Base-by-base conservation (phyloP, 2,797 vertebrate genomes). In the Semaprochilodus insignis region DNA sequence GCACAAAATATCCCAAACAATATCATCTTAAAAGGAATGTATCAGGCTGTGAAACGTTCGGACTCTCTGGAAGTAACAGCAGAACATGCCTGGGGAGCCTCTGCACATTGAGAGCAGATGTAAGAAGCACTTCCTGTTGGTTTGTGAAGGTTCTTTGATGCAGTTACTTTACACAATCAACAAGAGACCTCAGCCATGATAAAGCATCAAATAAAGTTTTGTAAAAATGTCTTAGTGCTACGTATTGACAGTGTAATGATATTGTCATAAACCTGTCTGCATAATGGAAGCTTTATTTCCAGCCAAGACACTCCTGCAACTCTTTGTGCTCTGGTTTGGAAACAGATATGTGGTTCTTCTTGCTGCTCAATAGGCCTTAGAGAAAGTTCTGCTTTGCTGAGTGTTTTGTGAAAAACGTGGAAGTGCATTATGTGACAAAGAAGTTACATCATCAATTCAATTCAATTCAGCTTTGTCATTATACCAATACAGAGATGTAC, bases 251-350 rank as follows among this genome's bases (percentile, higher is more conserved):
- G n/a, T 23, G 44, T 25, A 25, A 52, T 3, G 51, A 15, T 40
- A 10, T 52, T 52, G n/a, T 0, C 44, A 25, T 27, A 52, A 25
- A 44, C 21, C 36, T 48, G 36, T 44, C 36, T 70, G 10, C 15
- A 51, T 25, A 71, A 48, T 71, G 21, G 44, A 52, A 48, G 44
- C 14, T n/a, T 25, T 71, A n/a, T 48, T 71, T 51, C 40, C 21
- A 25, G 67, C 36, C 67, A 48, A n/a, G n/a, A 6, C 17, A 69
- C 17, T 69, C 34, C 21, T 69, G 19, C 36, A n/a, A 11, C 34
- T 48, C 66, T 69, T 72, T 72, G 69, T 72, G 44, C 69, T 52
- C 23, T 16, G 34, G n/a, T 72, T 72, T 72, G 13, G 4, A 71
- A 25, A 52, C n/a, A 71, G 40, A 48, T 16, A 7, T 23, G 10